Conservation (phyloP, 2,797 vertebrate genomes). For the Chaetophractus vellerosus region DNA sequence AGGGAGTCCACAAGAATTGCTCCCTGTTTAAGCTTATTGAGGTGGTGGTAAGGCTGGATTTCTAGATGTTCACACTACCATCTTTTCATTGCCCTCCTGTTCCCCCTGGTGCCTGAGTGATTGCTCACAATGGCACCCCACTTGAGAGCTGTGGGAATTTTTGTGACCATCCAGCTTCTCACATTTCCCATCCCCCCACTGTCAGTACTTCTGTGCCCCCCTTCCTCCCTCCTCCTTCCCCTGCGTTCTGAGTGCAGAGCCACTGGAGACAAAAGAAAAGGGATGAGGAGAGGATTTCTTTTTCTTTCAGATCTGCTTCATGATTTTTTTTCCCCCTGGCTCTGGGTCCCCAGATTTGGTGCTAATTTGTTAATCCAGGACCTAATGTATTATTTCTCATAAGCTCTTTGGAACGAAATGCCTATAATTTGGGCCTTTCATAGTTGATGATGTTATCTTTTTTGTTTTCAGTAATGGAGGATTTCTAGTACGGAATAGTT, state of each 20-base stretch:
- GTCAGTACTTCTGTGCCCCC: background rate
- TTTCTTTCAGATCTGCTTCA: constrained; percentile 72
- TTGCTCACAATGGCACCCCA: background rate
- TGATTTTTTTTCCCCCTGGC: background rate
- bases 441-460: constrained; percentile 15
- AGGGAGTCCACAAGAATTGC: background rate
- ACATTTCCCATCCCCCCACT: background rate
- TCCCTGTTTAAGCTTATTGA: background rate
- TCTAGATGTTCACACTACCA: background rate
- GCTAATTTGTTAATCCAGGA: constrained; percentile 57
- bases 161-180: constrained; percentile 30
- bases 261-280: constrained; percentile 64
- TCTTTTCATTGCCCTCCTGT: constrained; percentile 19
- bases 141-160: constrained; percentile 59
- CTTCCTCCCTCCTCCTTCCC: background rate
- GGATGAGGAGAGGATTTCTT: constrained; percentile 56
- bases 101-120: background rate
- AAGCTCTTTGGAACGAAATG: constrained; percentile 9
- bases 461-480: background rate
- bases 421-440: background rate
- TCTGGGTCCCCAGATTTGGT: background rate
- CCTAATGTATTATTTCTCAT: background rate
- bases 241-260: constrained; percentile 20
- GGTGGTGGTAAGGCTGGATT: background rate
- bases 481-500: constrained; percentile 21